A percentile compares a stretch with the other conserved stretches of the same genome.
These are phyloP conservation scores for Myrmecobius fasciatus DNA, from an alignment of 2,113 vertebrate genomes.

Conservation along the genomic window DNA sequence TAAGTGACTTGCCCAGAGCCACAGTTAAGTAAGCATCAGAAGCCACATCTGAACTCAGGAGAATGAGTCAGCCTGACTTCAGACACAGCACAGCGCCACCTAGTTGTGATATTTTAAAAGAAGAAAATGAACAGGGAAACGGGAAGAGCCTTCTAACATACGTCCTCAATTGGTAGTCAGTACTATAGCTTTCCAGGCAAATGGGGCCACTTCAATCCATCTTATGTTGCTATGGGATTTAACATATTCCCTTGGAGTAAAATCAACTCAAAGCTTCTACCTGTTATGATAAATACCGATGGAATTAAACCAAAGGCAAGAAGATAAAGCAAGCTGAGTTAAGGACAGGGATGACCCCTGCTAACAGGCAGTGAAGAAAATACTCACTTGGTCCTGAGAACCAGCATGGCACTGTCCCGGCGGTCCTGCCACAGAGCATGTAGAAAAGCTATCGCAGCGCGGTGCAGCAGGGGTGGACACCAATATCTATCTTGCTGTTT, in stretches of 20 bases:
- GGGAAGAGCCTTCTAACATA: neutral
- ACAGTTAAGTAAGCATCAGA: neutral
- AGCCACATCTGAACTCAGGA: neutral
- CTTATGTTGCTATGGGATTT: neutral
- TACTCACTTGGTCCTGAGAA: slow-evolving; percentile 93
- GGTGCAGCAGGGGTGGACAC: slow-evolving; percentile 94
- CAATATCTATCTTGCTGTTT: slow-evolving; percentile 94
- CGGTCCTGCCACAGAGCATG: slow-evolving; percentile 98
- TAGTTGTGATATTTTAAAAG: neutral
- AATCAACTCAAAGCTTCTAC: neutral
- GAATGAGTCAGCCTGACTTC: neutral
- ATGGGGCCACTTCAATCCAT: neutral
- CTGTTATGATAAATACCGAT: neutral
- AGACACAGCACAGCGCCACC: neutral
- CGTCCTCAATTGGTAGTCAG: neutral
- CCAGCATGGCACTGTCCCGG: slow-evolving; percentile 95
- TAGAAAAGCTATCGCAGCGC: slow-evolving; percentile 94
- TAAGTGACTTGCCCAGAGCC: neutral
- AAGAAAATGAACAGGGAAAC: neutral
- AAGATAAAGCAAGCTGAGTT: neutral
- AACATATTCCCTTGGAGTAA: neutral
- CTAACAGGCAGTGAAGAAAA: neutral
- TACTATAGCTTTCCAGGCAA: neutral
- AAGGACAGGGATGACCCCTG: neutral
- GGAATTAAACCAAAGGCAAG: neutral